These are phyloP conservation scores for Pteronura brasiliensis DNA, from an alignment of 2,113 vertebrate species.

Conservation along the genomic window DNA sequence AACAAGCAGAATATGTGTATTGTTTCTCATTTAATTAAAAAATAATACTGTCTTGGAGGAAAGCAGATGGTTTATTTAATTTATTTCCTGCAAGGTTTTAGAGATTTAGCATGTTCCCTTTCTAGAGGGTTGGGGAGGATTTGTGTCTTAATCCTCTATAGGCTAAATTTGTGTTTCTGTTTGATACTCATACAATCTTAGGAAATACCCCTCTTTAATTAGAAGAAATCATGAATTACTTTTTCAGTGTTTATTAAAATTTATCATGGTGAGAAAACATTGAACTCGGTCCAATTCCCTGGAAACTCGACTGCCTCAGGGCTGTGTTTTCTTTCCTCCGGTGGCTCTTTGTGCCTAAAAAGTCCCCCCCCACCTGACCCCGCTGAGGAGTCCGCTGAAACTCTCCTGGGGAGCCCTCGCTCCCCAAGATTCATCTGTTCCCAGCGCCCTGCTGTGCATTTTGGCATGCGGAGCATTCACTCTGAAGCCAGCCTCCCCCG, in stretches of 20 bases:
- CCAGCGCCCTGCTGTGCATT: neutral
- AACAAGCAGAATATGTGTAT: neutral
- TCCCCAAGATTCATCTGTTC: neutral
- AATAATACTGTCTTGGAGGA: neutral
- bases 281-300: neutral
- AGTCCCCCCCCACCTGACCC: neutral
- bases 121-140: neutral
- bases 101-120: neutral
- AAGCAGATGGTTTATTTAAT: neutral
- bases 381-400: neutral
- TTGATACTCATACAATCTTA: neutral
- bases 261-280: neutral
- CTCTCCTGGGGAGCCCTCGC: neutral
- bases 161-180: neutral
- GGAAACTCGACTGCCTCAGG: neutral
- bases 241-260: neutral
- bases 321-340: neutral
- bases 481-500: neutral
- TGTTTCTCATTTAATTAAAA: conserved; percentile 30
- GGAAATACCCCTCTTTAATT: neutral
- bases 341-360: neutral
- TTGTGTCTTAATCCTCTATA: neutral
- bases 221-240: neutral
- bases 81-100: neutral
- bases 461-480: neutral